These are phyloP conservation scores for Odontophorus gujanensis DNA, from an alignment of 2,113 vertebrate species.

Conservation along the genomic window DNA sequence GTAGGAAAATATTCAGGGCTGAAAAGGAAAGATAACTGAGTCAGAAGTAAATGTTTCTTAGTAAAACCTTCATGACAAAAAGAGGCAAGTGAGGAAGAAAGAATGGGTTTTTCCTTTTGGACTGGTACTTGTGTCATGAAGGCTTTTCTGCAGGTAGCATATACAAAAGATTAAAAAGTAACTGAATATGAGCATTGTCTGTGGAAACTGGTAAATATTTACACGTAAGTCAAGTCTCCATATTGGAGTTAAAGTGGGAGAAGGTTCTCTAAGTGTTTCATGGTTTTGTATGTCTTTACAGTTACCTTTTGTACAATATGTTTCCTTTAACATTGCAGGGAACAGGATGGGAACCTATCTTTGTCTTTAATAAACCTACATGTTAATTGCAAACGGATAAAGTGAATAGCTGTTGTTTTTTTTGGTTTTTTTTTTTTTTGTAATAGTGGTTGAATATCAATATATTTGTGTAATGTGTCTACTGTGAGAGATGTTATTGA, in stretches of 20 bases:
- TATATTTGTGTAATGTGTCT: neutral
- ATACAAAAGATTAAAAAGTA: neutral
- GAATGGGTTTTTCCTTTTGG: neutral
- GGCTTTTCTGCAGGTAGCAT: neutral
- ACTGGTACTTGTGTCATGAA: neutral
- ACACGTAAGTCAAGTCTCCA: neutral
- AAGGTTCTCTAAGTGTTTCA: neutral
- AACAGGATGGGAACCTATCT: neutral
- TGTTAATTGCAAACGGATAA: accelerated
- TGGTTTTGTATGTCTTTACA: neutral
- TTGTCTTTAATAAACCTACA: neutral
- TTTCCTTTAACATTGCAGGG: neutral
- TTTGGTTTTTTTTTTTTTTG: neutral
- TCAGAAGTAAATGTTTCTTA: neutral
- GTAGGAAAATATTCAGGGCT: neutral
- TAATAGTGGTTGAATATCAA: neutral
- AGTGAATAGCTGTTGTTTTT: neutral
- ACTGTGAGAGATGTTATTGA: neutral
- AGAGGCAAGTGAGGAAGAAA: neutral
- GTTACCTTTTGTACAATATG: neutral
- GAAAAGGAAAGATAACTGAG: neutral
- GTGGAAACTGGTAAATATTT: neutral
- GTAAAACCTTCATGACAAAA: neutral
- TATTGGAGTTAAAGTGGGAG: neutral
- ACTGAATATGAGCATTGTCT: neutral